A percentile compares a stretch with the other conserved stretches of the same genome.
These are phyloP conservation scores for Penaeus vannamei DNA, from an alignment of 1,140 invertebrate species.

Conservation along the genomic window DNA sequence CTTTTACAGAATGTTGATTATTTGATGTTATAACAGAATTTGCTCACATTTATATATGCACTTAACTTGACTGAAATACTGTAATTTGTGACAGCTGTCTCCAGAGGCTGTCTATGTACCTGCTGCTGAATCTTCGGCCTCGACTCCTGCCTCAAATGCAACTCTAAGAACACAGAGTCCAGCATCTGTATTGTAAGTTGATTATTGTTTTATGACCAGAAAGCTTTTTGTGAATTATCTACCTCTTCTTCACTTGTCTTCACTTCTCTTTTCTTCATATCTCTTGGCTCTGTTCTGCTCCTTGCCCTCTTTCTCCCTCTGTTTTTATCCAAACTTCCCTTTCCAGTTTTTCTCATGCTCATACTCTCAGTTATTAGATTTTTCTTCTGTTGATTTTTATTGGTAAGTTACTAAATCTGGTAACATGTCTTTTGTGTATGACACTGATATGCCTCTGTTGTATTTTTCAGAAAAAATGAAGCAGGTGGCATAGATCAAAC, in stretches of 20 bases:
- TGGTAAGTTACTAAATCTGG: too few relatives aligned
- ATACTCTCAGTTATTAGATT: too few relatives aligned
- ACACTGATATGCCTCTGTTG: neutral
- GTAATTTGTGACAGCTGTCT: conserved; percentile 31
- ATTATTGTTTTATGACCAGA: neutral
- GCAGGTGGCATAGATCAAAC: neutral
- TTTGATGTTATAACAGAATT: too few relatives aligned
- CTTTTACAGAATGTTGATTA: too few relatives aligned
- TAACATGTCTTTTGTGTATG: neutral
- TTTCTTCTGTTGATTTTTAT: too few relatives aligned
- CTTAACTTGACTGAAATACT: neutral
- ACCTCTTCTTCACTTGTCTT: too few relatives aligned
- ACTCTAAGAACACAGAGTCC: conserved; percentile 35
- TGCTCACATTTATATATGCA: neutral
- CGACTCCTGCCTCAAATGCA: neutral
- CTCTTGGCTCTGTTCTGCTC: too few relatives aligned
- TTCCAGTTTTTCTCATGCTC: too few relatives aligned
- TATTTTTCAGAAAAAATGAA: conserved; percentile 41
- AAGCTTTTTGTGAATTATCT: neutral
- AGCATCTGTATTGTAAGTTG: conserved; percentile 34
- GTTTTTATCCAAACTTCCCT: too few relatives aligned
- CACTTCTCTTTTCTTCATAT: too few relatives aligned
- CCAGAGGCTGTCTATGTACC: conserved; percentile 51
- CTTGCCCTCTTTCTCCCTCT: too few relatives aligned
- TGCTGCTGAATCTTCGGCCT: conserved; percentile 29